Base-by-base conservation (phyloP, 2,888 invertebrate species). In the Oscheius sp. region DNA sequence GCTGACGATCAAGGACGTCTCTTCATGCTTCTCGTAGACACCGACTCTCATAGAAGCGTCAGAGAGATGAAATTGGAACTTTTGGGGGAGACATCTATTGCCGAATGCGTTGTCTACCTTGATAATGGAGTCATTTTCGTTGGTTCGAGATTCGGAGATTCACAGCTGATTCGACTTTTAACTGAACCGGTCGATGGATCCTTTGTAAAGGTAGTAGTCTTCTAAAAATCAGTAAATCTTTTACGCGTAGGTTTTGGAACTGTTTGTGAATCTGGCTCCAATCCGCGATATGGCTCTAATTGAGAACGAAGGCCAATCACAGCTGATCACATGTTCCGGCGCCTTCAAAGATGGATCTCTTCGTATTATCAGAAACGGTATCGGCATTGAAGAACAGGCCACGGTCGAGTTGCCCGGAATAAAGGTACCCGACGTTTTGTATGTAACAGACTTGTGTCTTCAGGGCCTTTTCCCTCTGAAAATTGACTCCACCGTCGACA, bases 291-390 rank as follows among this genome's bases (percentile, higher is more conserved):
- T 87, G 80, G 72, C 78, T 11, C 58, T 83, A 29, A 79, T 87
- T 21, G 80, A 85, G 37, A 91, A 95, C 21, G 91, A 92, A 83
- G 98, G 98, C 0, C 98, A 99, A 91, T 96, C 96, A 13, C 96
- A 96, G 90, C 93, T 99, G 79, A 96, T 99, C 58, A 99, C 99
- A 0, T 99, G 98, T 89, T 98, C 98, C 0, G 98, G 94, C 91
- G 93, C 95, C 2, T 96, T 94, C 90, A 99, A 98, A 90, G 97
- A 98, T 91, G 99, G 99, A 0, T 96, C 97, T 0, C 91, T 99
- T 50, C 92, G 98, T 71, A 96, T 99, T 77, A 98, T 99, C 81
- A 93, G 98, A 82, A 99, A 98, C 90, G 99, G 99, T 2, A 99
- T 99, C 88, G 99, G 99, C 2, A 88, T 89, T 70, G 86, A 89